Conservation (phyloP, 2,113 vertebrate genomes). For the Pagrus major region DNA sequence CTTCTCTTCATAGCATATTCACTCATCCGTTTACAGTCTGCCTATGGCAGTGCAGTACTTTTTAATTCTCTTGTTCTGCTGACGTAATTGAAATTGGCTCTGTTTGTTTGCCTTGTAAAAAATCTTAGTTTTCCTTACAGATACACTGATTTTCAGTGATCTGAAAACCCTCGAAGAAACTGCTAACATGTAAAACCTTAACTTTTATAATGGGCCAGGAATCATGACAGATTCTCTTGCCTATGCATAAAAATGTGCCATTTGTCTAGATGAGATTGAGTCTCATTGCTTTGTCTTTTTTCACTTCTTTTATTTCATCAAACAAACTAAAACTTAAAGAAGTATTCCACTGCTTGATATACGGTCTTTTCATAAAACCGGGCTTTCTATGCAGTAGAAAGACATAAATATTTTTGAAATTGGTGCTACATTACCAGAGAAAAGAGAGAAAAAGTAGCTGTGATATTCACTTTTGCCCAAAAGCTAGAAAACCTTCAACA, state of each 20-base stretch:
- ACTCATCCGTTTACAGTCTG: slow-evolving; percentile 23
- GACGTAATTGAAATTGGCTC: slow-evolving; percentile 17
- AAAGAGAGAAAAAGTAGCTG: too few species aligned
- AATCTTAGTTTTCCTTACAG: neutral
- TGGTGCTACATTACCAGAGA: too few species aligned
- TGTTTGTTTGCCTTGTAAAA: slow-evolving; percentile 12
- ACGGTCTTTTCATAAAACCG: too few species aligned
- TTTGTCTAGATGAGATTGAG: neutral
- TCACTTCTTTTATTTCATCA: neutral
- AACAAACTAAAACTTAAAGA: neutral
- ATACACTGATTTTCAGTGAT: neutral
- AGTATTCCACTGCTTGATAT: too few species aligned
- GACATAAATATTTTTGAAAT: too few species aligned
- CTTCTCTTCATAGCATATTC: slow-evolving; percentile 25
- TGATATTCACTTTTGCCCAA: too few species aligned
- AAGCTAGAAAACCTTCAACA: too few species aligned
- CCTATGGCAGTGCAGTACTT: slow-evolving; percentile 23
- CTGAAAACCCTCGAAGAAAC: neutral
- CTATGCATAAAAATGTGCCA: neutral
- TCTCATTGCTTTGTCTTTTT: neutral
- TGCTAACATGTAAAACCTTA: neutral
- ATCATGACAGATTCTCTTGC: neutral
- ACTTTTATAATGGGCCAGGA: neutral
- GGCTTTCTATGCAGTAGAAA: too few species aligned
- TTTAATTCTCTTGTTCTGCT: slow-evolving; percentile 25